Evolutionary conservation across 2,888 invertebrate genomes (phyloP).

Genomic region (Agriotes lineatus): DNA sequence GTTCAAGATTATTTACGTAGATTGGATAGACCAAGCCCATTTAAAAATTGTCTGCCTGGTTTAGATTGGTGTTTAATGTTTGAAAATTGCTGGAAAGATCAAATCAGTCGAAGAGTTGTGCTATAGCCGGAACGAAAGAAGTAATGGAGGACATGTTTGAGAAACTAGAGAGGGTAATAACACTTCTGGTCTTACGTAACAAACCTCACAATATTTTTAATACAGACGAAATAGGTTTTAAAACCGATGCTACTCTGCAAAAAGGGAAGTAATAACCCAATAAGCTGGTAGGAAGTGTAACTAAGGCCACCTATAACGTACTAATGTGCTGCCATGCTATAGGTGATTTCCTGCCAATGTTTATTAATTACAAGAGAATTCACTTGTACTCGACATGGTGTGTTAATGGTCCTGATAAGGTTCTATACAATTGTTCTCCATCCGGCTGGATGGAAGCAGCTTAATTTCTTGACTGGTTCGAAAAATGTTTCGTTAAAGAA

Average conservation of each 20-base stretch:
- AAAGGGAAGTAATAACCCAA: no score
- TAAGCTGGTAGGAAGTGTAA: slow-evolving; percentile 40
- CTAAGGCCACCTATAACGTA: slow-evolving; percentile 41
- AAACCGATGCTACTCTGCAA: slow-evolving; percentile 43
- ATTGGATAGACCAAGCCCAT: slow-evolving; percentile 40
- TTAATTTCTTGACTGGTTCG: slow-evolving; percentile 44
- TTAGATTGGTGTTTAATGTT: slow-evolving; percentile 39
- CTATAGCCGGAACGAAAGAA: slow-evolving; percentile 25
- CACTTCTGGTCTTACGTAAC: slow-evolving; percentile 16
- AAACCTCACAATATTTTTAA: slow-evolving; percentile 45
- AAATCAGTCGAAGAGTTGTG: slow-evolving; percentile 29
- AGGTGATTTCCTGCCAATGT: slow-evolving; percentile 41
- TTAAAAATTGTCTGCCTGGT: slow-evolving; percentile 41
- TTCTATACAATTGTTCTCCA: slow-evolving; percentile 43
- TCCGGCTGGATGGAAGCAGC: slow-evolving; percentile 45
- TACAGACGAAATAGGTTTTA: slow-evolving; percentile 41
- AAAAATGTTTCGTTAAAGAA: slow-evolving; percentile 32
- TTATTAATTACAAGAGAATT: slow-evolving; percentile 43
- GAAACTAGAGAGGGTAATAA: slow-evolving; percentile 29
- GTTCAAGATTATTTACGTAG: slow-evolving; percentile 33
- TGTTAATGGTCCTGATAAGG: slow-evolving; percentile 27
- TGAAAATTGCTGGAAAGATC: slow-evolving; percentile 40
- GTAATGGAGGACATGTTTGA: slow-evolving; percentile 35
- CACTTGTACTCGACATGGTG: slow-evolving; percentile 41
- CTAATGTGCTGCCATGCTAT: slow-evolving; percentile 44